Evolutionary conservation across 1,140 invertebrate species (phyloP), one percentile per base, ranked within the genome.

Genomic region (Teleogryllus occipitalis): DNA sequence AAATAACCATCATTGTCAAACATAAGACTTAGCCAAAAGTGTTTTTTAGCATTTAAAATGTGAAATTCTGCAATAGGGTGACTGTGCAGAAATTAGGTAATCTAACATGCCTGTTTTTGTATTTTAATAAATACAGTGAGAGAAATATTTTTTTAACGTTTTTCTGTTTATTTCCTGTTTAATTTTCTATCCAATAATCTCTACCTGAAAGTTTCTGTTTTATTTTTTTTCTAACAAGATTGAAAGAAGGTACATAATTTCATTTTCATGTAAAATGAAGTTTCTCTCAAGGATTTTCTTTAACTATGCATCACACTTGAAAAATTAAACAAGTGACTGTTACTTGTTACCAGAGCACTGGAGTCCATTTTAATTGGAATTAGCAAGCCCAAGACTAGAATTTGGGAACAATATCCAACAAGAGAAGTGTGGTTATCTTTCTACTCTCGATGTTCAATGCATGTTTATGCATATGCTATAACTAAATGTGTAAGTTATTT

Each of bases 401-500:
- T 65, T 65, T 65, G 2, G 54, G 27, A 65, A 18, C 10, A 65
- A 10, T 65, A 14, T 10, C 54, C 10, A 65, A 65, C 54, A 65
- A 65, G 54, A 65, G 54, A 65, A 65, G 54, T 65, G 54, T 65
- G 54, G 54, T 65, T 65, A 65, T 65, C 54, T 65, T 65, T 65
- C 54, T 65, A 18, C 7, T 65, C 54, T 65, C 54, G 54, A 65
- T 65, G 54, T 65, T 10, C 10, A 65, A 18, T 65, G 54, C 54
- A 18, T 18, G 18, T 65, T 65, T 10, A 65, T 65, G 54, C 54
- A 65, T 65, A 65, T 65, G 10, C 54, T 65, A 65, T 65, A 18
- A 65, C 54, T 65, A 65, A 14, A 65, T 65, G 54, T 80, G 47
- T 80, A 80, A 80, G n/a, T 80, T 77, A 80, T 77, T 80, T 80